Percentiles rank a stretch among this genome's conserved stretches.
Conservation (phyloP, 2,113 vertebrate genomes). For the Lepisosteus oculatus region DNA sequence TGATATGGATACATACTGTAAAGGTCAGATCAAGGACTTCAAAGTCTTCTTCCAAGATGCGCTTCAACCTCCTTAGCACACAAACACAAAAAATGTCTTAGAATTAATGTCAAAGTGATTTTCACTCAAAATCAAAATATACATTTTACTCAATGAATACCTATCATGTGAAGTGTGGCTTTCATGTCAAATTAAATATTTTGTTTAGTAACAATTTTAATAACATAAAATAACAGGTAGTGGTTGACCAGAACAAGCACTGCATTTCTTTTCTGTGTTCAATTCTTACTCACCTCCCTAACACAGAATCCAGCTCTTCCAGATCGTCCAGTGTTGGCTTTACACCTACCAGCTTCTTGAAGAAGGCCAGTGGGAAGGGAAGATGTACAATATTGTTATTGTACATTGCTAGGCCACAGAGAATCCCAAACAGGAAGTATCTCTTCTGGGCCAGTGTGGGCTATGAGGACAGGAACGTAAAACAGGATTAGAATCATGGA, state of each 20-base stretch:
- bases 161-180: too few relatives aligned
- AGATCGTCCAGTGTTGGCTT: slow-evolving; percentile 46
- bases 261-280: not conserved
- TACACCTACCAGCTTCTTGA: slow-evolving; percentile 51
- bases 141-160: too few relatives aligned
- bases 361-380: slow-evolving; percentile 48
- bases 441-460: slow-evolving; percentile 39
- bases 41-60: slow-evolving; percentile 52
- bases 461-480: slow-evolving; percentile 32
- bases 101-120: too few relatives aligned
- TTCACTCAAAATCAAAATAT: too few relatives aligned
- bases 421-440: slow-evolving; percentile 57
- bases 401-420: slow-evolving; percentile 49
- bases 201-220: too few relatives aligned
- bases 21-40: slow-evolving; percentile 39
- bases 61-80: slow-evolving; percentile 52
- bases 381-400: not conserved
- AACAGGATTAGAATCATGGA: not conserved
- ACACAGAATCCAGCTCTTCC: slow-evolving; percentile 34
- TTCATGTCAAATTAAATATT: too few relatives aligned
- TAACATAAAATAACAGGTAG: too few relatives aligned
- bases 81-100: not conserved
- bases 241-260: too few relatives aligned
- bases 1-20: slow-evolving; percentile 53
- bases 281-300: slow-evolving; percentile 24